phyloP scores from a whole-genome alignment of 2,797 vertebrate genomes.

The Siniperca undulata region DNA sequence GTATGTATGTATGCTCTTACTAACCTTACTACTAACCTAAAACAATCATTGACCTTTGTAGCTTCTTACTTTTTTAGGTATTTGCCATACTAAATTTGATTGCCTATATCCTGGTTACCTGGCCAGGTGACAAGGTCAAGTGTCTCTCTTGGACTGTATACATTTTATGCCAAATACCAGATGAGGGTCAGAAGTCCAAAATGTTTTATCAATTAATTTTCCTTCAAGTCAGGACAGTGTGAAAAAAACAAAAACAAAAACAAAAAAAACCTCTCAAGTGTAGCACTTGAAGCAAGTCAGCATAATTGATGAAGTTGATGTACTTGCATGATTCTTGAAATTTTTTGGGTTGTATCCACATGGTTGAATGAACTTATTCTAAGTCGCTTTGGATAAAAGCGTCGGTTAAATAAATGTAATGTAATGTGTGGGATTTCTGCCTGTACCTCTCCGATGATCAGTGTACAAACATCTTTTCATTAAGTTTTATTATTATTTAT shows the following conservation, averaged over 20 bases:
- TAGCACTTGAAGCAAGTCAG: too few species aligned
- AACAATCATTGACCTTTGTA: background rate
- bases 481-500: background rate
- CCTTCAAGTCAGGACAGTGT: background rate
- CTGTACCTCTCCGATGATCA: background rate
- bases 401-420: too few species aligned
- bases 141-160: background rate
- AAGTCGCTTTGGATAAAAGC: too few species aligned
- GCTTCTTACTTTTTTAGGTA: background rate
- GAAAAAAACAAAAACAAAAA: too few species aligned
- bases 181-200: background rate
- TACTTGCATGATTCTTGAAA: too few species aligned
- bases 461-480: slow-evolving; percentile 1
- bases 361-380: too few species aligned
- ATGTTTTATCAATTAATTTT: background rate
- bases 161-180: background rate
- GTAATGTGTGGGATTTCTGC: background rate
- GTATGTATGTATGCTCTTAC: background rate
- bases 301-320: too few species aligned
- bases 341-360: too few species aligned
- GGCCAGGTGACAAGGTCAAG: background rate
- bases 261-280: too few species aligned
- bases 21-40: too few species aligned
- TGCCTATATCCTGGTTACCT: background rate
- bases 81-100: background rate